These are phyloP conservation scores for Botrylloides violaceus DNA, from an alignment of 23 tunicate genomes.

Conservation along the genomic window DNA sequence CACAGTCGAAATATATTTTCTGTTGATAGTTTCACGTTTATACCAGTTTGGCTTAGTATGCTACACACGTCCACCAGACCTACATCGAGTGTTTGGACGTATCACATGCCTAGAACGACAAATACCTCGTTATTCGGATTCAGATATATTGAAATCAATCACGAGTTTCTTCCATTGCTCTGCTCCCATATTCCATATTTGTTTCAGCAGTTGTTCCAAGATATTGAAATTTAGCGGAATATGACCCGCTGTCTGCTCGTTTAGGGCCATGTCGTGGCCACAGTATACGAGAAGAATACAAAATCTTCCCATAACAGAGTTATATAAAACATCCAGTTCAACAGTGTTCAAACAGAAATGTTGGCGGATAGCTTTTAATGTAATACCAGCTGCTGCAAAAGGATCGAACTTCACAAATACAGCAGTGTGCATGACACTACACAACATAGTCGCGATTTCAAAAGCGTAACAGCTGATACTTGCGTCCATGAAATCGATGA, in stretches of 20 bases:
- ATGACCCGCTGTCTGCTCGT: not conserved
- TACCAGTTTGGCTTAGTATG: too few relatives aligned
- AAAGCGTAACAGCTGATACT: not conserved
- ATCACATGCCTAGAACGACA: too few relatives aligned
- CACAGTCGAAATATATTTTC: too few relatives aligned
- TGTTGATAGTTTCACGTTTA: too few relatives aligned
- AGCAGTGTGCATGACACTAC: not conserved
- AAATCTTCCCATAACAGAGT: not conserved
- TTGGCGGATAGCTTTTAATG: not conserved
- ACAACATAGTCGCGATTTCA: not conserved
- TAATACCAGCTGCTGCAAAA: not conserved
- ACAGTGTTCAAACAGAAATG: not conserved
- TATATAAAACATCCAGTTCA: not conserved
- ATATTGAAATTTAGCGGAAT: not conserved
- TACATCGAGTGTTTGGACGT: too few relatives aligned
- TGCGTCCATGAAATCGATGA: not conserved
- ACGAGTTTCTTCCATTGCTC: not conserved
- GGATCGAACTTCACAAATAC: not conserved
- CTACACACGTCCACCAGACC: too few relatives aligned
- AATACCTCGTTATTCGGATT: too few relatives aligned
- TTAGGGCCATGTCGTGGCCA: not conserved
- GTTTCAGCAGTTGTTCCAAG: not conserved
- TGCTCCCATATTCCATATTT: not conserved
- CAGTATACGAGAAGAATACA: not conserved
- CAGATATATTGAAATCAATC: too few relatives aligned